Percentiles rank a stretch among this genome's conserved stretches.
Conservation (phyloP, 2,797 vertebrate genomes). For the Acestrorhynchus altus region DNA sequence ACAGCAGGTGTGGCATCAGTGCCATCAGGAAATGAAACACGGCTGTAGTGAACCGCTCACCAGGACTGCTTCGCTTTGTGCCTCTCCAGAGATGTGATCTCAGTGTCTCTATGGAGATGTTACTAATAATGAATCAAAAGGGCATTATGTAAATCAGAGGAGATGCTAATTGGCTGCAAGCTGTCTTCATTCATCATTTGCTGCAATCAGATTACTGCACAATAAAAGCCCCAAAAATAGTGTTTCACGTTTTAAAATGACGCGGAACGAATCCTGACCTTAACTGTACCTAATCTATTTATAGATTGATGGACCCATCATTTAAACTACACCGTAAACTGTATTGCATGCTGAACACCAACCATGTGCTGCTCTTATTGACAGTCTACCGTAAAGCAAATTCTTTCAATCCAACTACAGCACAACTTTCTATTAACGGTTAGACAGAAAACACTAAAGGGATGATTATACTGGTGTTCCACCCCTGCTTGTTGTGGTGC, state of each 20-base stretch:
- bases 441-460: too few relatives aligned
- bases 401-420: too few relatives aligned
- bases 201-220: neutral
- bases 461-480: too few relatives aligned
- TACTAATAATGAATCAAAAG: slow-evolving; percentile 5
- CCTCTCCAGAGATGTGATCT: neutral
- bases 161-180: neutral
- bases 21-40: neutral
- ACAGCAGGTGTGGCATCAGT: neutral
- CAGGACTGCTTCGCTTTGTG: neutral
- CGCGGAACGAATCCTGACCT: neutral
- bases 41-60: neutral
- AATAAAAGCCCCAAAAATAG: neutral
- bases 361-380: too few relatives aligned
- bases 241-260: too few relatives aligned
- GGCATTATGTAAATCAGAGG: neutral
- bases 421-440: too few relatives aligned
- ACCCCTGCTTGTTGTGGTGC: too few relatives aligned
- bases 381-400: too few relatives aligned
- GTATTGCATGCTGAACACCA: too few relatives aligned
- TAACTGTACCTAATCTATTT: neutral
- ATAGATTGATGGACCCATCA: too few relatives aligned
- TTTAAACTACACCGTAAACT: too few relatives aligned
- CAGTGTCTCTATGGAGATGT: slow-evolving; percentile 7
- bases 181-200: neutral